A percentile compares a stretch with the other conserved stretches of the same genome.
These are phyloP conservation scores for Alces alces DNA, from an alignment of 2,113 vertebrate species.

Conservation along the genomic window DNA sequence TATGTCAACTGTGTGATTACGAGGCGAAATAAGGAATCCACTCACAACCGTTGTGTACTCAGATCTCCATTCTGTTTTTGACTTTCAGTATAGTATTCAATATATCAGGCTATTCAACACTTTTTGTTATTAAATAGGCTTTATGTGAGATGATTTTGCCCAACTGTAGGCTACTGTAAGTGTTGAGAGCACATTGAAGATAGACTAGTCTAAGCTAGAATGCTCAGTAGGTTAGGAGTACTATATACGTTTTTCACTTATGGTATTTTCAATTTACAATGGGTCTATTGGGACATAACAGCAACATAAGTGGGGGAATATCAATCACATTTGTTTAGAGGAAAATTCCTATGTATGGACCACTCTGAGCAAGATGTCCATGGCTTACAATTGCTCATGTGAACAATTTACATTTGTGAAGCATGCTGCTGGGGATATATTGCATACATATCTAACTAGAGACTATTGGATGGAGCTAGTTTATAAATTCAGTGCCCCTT, in stretches of 20 bases:
- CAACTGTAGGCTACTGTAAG: not conserved
- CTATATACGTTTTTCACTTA: not conserved
- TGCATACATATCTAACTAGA: not conserved
- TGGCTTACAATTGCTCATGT: not conserved
- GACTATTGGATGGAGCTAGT: too few species aligned
- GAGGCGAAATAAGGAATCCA: not conserved
- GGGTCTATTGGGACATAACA: too few species aligned
- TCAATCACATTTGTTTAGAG: not conserved
- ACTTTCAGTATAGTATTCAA: not conserved
- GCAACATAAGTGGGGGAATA: not conserved
- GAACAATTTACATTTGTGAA: not conserved
- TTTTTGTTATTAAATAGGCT: not conserved
- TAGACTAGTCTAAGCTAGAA: not conserved
- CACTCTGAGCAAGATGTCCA: not conserved
- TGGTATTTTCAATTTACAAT: not conserved
- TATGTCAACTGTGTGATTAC: not conserved
- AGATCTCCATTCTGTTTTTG: not conserved
- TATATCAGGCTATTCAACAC: not conserved
- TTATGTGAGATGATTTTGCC: not conserved
- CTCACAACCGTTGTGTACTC: not conserved
- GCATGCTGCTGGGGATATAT: fast-evolving
- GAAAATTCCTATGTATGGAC: not conserved
- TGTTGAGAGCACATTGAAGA: not conserved
- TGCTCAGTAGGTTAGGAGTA: not conserved
- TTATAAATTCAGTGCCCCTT: not conserved